phyloP scores from a whole-genome alignment of 2,888 invertebrate genomes.

The Gandaritis pyraliata region DNA sequence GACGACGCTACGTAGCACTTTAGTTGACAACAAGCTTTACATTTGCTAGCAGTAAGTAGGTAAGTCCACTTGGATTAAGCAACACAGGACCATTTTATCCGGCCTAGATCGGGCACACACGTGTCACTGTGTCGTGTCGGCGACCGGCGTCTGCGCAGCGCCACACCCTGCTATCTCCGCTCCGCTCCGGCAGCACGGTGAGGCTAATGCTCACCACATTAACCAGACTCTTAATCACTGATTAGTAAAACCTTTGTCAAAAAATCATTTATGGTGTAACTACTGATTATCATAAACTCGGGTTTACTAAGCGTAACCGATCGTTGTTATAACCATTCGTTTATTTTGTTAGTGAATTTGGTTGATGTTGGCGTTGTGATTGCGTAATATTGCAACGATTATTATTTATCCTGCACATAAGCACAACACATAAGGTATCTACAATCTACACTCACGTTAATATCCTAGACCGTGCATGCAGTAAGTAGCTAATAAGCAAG shows the following conservation, averaged over 20 bases:
- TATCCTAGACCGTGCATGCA: too few relatives aligned
- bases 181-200: neutral
- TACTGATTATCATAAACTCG: too few relatives aligned
- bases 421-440: too few relatives aligned
- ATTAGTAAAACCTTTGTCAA: neutral
- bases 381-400: too few relatives aligned
- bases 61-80: conserved; percentile 19
- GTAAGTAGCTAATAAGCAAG: conserved; percentile 34
- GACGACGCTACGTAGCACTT: neutral
- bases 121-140: conserved; percentile 33
- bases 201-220: neutral
- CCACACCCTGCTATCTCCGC: conserved; percentile 29
- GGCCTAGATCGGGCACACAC: conserved; percentile 44
- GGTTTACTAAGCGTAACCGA: too few relatives aligned
- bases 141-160: conserved; percentile 4
- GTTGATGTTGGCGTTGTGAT: too few relatives aligned
- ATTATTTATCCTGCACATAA: too few relatives aligned
- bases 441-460: too few relatives aligned
- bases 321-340: too few relatives aligned
- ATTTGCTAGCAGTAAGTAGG: conserved; percentile 3
- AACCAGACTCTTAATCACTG: neutral
- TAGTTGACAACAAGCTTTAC: neutral
- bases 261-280: too few relatives aligned
- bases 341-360: too few relatives aligned
- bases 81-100: conserved; percentile 23